Percentiles rank a stretch among this genome's conserved stretches.
phyloP scores from a whole-genome alignment of 2,797 vertebrate species.

The Chelon auratus region DNA sequence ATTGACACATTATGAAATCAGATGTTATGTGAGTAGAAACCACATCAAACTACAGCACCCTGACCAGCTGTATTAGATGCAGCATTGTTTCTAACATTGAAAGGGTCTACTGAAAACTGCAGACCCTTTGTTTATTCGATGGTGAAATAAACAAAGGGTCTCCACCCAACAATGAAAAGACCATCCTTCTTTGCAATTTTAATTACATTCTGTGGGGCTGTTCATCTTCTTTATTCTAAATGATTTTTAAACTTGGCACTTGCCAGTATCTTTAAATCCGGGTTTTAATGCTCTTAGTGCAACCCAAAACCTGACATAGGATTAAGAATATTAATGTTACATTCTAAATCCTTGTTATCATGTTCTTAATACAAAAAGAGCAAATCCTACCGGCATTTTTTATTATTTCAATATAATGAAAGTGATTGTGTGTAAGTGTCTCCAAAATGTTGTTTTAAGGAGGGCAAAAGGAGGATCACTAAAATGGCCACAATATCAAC shows the following conservation, averaged over 20 bases:
- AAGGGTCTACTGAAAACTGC: too few relatives aligned
- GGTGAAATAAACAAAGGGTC: not conserved
- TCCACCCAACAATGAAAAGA: constrained; percentile 45
- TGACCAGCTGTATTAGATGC: too few relatives aligned
- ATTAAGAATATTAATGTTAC: constrained; percentile 68
- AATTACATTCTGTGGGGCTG: constrained; percentile 42
- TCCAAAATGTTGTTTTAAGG: constrained; percentile 55
- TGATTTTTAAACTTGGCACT: constrained; percentile 49
- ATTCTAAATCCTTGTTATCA: constrained; percentile 56
- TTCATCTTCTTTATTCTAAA: constrained; percentile 49
- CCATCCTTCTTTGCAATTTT: constrained; percentile 40
- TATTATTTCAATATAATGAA: constrained; percentile 70
- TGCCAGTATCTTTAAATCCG: constrained; percentile 60
- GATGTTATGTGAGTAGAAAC: too few relatives aligned
- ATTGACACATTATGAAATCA: too few relatives aligned
- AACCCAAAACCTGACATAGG: constrained; percentile 49
- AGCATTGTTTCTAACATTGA: too few relatives aligned
- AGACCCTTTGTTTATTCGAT: too few relatives aligned
- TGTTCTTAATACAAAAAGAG: constrained; percentile 58
- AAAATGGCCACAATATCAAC: constrained; percentile 70
- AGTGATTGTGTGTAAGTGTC: constrained; percentile 56
- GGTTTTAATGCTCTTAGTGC: constrained; percentile 42
- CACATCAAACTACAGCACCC: too few relatives aligned
- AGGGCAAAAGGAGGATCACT: constrained; percentile 53
- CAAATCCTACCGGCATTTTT: constrained; percentile 54